Evolutionary conservation across 2,888 invertebrate genomes (phyloP).

Genomic region (Horisme vitalbata): DNA sequence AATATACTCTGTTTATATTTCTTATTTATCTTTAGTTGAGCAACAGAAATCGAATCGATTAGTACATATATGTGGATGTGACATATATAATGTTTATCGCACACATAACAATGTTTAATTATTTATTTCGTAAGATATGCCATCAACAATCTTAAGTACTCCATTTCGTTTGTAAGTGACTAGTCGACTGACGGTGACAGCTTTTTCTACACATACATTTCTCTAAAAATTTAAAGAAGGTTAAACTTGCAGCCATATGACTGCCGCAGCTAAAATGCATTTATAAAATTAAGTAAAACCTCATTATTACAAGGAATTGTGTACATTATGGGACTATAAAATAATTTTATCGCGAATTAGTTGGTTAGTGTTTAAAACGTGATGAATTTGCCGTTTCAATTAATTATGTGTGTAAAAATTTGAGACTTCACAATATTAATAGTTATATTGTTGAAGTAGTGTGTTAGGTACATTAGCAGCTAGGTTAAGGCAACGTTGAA

Average conservation of each 20-base stretch:
- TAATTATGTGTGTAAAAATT: conserved; percentile 52
- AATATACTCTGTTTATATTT: neutral
- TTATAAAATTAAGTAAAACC: conserved; percentile 54
- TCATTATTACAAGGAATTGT: conserved; percentile 72
- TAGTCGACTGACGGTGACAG: conserved; percentile 35
- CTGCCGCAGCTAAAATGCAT: conserved; percentile 43
- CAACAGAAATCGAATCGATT: conserved; percentile 25
- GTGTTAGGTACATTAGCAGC: conserved; percentile 61
- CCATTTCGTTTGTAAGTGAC: conserved; percentile 27
- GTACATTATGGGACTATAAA: conserved; percentile 71
- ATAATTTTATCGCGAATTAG: conserved; percentile 56
- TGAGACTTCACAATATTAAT: conserved; percentile 57
- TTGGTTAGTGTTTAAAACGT: conserved; percentile 40
- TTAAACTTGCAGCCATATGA: conserved; percentile 19
- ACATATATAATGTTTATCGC: conserved; percentile 13
- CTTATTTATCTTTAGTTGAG: neutral
- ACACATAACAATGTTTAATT: conserved; percentile 15
- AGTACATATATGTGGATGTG: neutral
- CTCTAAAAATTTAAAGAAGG: conserved; percentile 4
- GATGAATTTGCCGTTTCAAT: conserved; percentile 53
- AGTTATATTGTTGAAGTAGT: conserved; percentile 71
- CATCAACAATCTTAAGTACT: conserved; percentile 17
- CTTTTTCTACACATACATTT: conserved; percentile 30
- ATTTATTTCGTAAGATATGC: conserved; percentile 29
- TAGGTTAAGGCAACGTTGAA: conserved; percentile 38